Evolutionary conservation across 2,888 invertebrate genomes (phyloP).

Genomic region (Tricholauxania praeusta): DNA sequence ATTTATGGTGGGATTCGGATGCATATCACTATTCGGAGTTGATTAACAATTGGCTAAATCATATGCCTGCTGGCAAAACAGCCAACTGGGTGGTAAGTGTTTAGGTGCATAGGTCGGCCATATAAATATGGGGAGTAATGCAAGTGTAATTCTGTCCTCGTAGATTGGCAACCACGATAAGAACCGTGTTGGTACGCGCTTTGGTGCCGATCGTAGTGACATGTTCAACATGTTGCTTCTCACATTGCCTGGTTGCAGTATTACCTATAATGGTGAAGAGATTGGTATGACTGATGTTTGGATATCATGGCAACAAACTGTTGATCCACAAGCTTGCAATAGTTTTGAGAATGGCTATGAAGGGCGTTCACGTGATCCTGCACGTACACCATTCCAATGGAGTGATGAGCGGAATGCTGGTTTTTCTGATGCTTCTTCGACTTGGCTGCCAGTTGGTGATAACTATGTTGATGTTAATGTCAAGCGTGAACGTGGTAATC

Average conservation of each 20-base stretch:
- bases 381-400: constrained; percentile 76
- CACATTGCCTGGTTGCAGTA: constrained; percentile 83
- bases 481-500: constrained; percentile 67
- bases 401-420: constrained; percentile 64
- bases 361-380: constrained; percentile 73
- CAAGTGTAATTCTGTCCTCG: neutral
- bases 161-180: constrained; percentile 75
- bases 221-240: constrained; percentile 81
- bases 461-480: constrained; percentile 74
- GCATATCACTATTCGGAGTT: constrained; percentile 70
- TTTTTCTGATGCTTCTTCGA: constrained; percentile 56
- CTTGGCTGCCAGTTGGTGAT: constrained; percentile 68
- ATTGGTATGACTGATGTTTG: constrained; percentile 79
- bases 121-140: too few species aligned
- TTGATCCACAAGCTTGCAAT: constrained; percentile 76
- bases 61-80: constrained; percentile 70
- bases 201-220: constrained; percentile 75
- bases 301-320: constrained; percentile 73
- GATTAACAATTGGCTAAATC: constrained; percentile 72
- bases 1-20: constrained; percentile 70
- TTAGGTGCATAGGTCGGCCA: neutral
- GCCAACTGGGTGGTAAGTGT: constrained; percentile 77
- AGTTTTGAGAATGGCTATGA: constrained; percentile 73
- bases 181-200: constrained; percentile 73
- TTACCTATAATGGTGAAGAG: constrained; percentile 89